Evolutionary conservation across 2,888 invertebrate genomes (phyloP), one percentile per base, ranked within the genome.

Genomic region (Acholoe squamosa): DNA sequence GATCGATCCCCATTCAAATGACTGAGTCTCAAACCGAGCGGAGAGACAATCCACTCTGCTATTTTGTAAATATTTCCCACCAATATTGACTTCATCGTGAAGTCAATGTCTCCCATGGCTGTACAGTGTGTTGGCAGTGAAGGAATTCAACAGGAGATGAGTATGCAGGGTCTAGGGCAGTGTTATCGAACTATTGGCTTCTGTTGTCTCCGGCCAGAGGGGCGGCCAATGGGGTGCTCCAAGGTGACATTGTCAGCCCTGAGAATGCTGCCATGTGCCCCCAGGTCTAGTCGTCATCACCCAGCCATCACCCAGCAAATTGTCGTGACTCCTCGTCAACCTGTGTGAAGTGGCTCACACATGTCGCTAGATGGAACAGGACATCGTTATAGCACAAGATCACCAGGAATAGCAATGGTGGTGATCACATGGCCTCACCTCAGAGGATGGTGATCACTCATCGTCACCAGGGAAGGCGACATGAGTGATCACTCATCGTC

Each of bases 161-260:
- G n/a, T 3, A 3, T 61, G 61, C 43, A 43, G 61, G 22, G 61
- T 61, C 19, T 19, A n/a, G n/a, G 61, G n/a, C 71, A 14, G 16
- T 1, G 43, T 80, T 80, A 80, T 33, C 34, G 33, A 19, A 80
- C 34, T 80, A 80, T 80, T 80, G 80, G 80, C 80, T 80, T 80
- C 80, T 80, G 80, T 80, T 80, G 80, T 80, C 43, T 80, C 80
- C 22, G 33, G 80, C 19, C 80, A 22, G 25, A 71, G 71, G 28
- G 3, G n/a, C 43, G 34, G 43, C 80, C n/a, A 12, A 43, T 3
- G 43, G 43, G 43, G 43, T 43, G 43, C 33, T 80, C 34, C 80
- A 80, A 80, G 80, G 80, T 80, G 80, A 80, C 80, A 80, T 80
- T 80, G 80, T 33, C 80, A 80, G 80, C n/a, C 80, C 80, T 80